Conservation (phyloP, 2,113 vertebrate species). For the Oriolus oriolus region DNA sequence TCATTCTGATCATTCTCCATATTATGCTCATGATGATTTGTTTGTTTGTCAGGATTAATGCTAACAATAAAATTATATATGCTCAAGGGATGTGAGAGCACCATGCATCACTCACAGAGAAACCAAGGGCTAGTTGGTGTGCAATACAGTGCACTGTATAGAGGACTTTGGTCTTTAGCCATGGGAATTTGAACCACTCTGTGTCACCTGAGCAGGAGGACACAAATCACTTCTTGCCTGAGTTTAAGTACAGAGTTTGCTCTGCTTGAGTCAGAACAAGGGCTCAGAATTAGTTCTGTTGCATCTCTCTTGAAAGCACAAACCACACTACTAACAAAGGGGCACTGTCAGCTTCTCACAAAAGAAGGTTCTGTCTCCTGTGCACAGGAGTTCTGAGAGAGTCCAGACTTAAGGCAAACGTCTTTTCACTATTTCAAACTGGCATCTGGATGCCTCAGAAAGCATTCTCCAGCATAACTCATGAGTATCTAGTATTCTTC, state of each 20-base stretch:
- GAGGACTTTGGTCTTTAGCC: background rate
- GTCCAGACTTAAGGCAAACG: background rate
- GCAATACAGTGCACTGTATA: background rate
- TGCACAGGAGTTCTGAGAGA: background rate
- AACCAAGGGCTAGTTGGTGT: background rate
- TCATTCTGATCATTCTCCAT: background rate
- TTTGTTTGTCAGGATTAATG: too few relatives aligned
- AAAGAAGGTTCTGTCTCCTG: background rate
- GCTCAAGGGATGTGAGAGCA: background rate
- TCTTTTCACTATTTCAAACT: background rate
- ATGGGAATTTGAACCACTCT: background rate
- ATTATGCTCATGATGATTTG: background rate
- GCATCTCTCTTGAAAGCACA: background rate
- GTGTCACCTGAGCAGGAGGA: background rate
- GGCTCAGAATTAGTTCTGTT: background rate
- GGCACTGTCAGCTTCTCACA: background rate
- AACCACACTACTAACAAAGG: background rate
- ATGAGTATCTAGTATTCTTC: background rate
- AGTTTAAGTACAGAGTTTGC: background rate
- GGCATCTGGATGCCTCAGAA: background rate
- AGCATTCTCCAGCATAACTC: background rate
- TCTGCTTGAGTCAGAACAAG: background rate
- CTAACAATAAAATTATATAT: background rate
- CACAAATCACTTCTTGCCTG: background rate
- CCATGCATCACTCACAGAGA: background rate